Evolutionary conservation across 2,113 vertebrate species (phyloP).

Genomic region (Cheilinus undulatus): DNA sequence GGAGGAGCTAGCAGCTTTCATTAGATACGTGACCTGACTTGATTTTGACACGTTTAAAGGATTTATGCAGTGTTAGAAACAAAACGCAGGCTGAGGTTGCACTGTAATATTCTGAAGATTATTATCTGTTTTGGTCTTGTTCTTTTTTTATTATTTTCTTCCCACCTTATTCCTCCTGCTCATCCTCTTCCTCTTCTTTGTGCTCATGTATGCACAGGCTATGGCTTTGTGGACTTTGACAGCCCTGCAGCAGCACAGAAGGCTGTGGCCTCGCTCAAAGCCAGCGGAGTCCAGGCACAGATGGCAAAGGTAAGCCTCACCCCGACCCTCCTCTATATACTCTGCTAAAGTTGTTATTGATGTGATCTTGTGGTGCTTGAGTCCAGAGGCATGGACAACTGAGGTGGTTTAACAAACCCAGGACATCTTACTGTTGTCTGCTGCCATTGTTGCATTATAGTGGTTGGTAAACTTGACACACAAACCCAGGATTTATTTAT

Average conservation of each 20-base stretch:
- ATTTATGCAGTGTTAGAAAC: conserved; percentile 44
- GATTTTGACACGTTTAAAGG: conserved; percentile 52
- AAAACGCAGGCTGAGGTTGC: conserved; percentile 19
- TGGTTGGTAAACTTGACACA: too few relatives aligned
- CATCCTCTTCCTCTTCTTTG: conserved; percentile 2
- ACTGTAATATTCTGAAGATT: conserved; percentile 10
- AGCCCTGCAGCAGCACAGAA: conserved; percentile 99
- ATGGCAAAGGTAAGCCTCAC: conserved; percentile 95
- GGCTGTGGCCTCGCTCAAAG: conserved; percentile 97
- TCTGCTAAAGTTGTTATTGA: conserved; percentile 8
- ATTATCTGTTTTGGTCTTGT: not conserved
- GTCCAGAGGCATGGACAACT: not conserved
- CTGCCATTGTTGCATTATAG: too few relatives aligned
- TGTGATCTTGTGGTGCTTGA: not conserved
- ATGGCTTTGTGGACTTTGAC: conserved; percentile 99
- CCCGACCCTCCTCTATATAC: not conserved
- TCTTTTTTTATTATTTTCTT: not conserved
- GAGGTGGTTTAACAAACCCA: not conserved
- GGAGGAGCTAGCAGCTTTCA: conserved; percentile 31
- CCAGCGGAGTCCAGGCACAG: conserved; percentile 98
- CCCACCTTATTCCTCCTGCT: not conserved
- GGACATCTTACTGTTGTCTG: too few relatives aligned
- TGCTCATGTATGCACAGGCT: conserved; percentile 84
- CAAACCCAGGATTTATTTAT: too few relatives aligned
- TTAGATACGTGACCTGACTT: conserved; percentile 52